Percentiles rank a stretch among this genome's conserved stretches.
These are phyloP conservation scores for Aricia artaxerxes DNA, from an alignment of 2,888 invertebrate genomes.

Conservation along the genomic window DNA sequence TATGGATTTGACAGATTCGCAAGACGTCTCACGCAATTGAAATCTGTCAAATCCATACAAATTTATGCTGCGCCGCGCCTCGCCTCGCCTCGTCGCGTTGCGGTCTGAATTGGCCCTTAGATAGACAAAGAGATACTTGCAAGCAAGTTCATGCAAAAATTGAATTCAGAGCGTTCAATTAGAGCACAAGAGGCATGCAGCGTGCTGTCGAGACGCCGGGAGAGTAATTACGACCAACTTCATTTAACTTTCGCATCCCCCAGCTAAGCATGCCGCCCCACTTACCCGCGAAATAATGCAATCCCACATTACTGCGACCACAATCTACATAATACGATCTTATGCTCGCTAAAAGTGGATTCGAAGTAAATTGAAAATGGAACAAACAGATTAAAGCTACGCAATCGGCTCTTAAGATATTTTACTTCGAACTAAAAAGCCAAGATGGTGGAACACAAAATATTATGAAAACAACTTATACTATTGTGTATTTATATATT, in stretches of 20 bases:
- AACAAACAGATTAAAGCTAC: neutral
- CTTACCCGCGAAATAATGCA: conserved; percentile 71
- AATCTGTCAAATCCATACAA: no score
- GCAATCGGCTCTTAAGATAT: neutral
- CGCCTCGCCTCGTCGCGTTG: no score
- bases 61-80: no score
- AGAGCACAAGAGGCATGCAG: conserved; percentile 47
- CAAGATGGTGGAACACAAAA: no score
- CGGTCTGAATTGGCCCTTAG: no score
- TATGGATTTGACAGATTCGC: no score
- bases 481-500: no score
- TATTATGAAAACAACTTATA: no score
- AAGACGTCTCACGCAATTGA: no score
- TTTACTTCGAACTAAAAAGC: neutral
- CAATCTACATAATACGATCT: neutral
- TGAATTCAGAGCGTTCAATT: conserved; percentile 46
- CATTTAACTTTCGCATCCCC: conserved; percentile 75
- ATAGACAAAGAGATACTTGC: neutral
- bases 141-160: neutral
- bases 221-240: conserved; percentile 76
- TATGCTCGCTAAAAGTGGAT: neutral
- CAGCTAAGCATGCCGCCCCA: conserved; percentile 68
- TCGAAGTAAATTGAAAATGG: neutral
- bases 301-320: conserved; percentile 63
- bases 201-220: conserved; percentile 61